Evolutionary conservation across 1,140 invertebrate species (phyloP), one percentile per base, ranked within the genome.

Genomic region (Lanistes nyassanus): DNA sequence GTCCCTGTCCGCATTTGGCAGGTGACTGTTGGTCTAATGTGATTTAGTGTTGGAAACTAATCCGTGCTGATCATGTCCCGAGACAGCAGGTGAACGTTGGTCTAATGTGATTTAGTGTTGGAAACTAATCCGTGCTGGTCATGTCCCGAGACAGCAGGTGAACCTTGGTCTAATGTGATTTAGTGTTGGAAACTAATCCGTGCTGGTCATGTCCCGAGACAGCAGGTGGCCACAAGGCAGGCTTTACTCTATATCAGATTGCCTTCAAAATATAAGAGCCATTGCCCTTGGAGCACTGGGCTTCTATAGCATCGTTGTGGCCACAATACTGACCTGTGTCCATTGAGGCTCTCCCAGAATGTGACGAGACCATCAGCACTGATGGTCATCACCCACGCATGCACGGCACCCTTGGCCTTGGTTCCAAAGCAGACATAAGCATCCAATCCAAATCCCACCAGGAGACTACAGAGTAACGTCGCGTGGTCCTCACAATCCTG

Each of bases 371-470:
- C 86, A 79, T 88, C 85, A 29, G 84, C 77, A 62, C 80, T 84
- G 66, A 87, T 81, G 16, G 87, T 88, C 80, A 87, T 83, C 0
- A 88, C 87, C 88, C 88, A 89, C 2, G 84, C 78, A 77, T 88
- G 86, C 11, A 85, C 76, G 23, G 82, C 80, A 16, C 85, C 84
- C 60, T 87, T 87, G 19, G 76, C 67, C 65, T 88, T 88, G 19
- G 88, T 88, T 4, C 88, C 88, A 11, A 90, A 81, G 81, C 88
- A 90, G 13, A 90, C 87, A 77, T 90, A 90, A 3, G 90, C 89
- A 81, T 91, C 86, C 29, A 91, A 79, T 11, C 90, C 90, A 85
- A 90, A 91, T 9, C 90, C 89, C 21, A 90, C 74, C n/a, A 91
- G 76, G n/a, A 91, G 79, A 75, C 84, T 87, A 47, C 89, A 90